These are phyloP conservation scores for Myotis brandtii DNA, from an alignment of 2,113 vertebrate genomes.

Conservation along the genomic window DNA sequence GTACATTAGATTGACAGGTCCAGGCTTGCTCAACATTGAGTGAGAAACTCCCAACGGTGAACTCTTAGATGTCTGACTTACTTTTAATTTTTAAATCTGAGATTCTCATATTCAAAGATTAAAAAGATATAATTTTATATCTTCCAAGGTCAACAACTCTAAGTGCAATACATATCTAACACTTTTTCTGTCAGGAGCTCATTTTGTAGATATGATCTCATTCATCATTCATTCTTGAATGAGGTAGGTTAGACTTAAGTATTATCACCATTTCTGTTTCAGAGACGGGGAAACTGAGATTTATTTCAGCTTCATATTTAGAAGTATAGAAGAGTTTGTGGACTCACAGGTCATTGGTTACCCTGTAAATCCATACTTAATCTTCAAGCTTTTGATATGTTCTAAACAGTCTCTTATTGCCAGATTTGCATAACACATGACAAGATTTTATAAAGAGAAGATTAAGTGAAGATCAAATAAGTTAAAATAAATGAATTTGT, in stretches of 20 bases:
- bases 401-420: slow-evolving; percentile 48
- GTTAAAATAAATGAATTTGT: background rate
- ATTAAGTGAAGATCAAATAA: slow-evolving; percentile 39
- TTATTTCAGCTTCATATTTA: slow-evolving; percentile 38
- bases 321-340: slow-evolving; percentile 24
- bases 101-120: slow-evolving; percentile 12
- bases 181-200: background rate
- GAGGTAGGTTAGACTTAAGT: background rate
- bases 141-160: slow-evolving; percentile 24
- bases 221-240: slow-evolving; percentile 54
- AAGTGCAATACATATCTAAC: background rate
- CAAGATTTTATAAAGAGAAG: slow-evolving; percentile 63
- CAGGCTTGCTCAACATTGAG: background rate
- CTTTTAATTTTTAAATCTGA: slow-evolving; percentile 41
- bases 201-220: slow-evolving; percentile 45
- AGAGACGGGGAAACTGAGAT: background rate
- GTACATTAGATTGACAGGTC: background rate
- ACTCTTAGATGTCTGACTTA: slow-evolving; percentile 21
- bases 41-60: background rate
- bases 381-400: slow-evolving; percentile 14
- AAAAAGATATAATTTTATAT: slow-evolving; percentile 24
- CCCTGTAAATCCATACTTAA: background rate
- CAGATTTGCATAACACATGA: slow-evolving; percentile 17
- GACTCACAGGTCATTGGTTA: slow-evolving; percentile 25
- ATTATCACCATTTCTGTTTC: slow-evolving; percentile 49